phyloP scores from a whole-genome alignment of 2,888 invertebrate genomes.

The Aphodius granarius region DNA sequence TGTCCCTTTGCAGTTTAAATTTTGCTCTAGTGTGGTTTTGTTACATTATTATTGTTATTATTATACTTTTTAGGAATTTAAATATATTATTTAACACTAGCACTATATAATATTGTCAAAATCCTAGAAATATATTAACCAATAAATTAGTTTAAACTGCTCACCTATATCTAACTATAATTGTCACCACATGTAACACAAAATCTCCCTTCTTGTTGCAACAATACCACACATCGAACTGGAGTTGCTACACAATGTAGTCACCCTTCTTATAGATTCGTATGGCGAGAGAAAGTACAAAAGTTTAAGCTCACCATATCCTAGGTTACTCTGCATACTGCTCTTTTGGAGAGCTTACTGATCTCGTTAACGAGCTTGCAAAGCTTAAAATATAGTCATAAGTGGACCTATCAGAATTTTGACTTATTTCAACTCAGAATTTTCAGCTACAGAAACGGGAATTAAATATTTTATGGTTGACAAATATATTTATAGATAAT shows the following conservation, averaged over 20 bases:
- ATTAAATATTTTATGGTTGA: too few relatives aligned
- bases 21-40: too few relatives aligned
- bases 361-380: neutral
- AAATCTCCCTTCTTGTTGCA: neutral
- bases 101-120: too few relatives aligned
- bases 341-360: neutral
- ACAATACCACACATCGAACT: neutral
- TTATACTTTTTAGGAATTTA: too few relatives aligned
- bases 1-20: too few relatives aligned
- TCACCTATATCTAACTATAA: neutral
- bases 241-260: neutral
- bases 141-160: neutral
- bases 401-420: neutral
- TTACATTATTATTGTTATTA: too few relatives aligned
- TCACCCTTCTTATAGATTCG: neutral
- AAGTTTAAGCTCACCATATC: neutral
- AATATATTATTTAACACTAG: too few relatives aligned
- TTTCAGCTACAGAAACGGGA: too few relatives aligned
- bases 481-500: too few relatives aligned
- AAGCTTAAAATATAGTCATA: neutral
- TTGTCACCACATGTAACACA: neutral
- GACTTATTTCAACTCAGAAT: neutral
- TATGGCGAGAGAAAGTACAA: neutral
- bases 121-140: too few relatives aligned
- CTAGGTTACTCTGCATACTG: neutral